Base-by-base conservation (phyloP, 35 echinoderm and acorn worm genomes). In the Amphiura filiformis region DNA sequence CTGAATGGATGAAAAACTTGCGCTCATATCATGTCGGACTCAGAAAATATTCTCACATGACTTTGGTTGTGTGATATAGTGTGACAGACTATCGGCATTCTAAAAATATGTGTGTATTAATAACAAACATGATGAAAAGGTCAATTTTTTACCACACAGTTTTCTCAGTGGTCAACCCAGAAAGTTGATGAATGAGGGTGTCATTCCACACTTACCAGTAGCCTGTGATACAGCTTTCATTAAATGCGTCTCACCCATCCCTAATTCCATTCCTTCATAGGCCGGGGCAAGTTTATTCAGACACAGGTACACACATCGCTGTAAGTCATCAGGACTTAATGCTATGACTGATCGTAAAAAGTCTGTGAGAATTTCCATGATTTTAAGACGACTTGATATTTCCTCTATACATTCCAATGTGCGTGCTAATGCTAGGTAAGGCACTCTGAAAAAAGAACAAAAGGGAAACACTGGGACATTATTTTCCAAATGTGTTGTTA, bases 211-310 rank as follows among this genome's bases (percentile, higher is more conserved):
- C 31, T 83, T 52, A 99, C 96, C 96, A 87, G 96, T 99, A 26
- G 93, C 90, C 39, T 94, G 93, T 0, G 93, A 90, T 13, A 99
- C 94, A 32, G 96, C 93, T 83, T 94, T 99, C 81, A 99, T 95
- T 2, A 99, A 82, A 2, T 95, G 49, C 0, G 93, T 88, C 26
- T 99, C 96, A 22, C 96, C 96, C 34, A 99, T 91, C 36, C 93
- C 93, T 0, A 99, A 79, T 84, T 99, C 96, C 41, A 92, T 38
- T 28, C 96, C 96, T 82, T 99, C 96, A 85, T 99, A 99, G 2
- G 96, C 96, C 42, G 96, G 96, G 13, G 96, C 96, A 5, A 99
- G 81, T 76, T 95, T 99, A 75, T 99, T 99, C 0, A 99, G 85
- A 84, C 96, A 99, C 36, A 99, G 81, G 70, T 99, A 99, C 18